These are phyloP conservation scores for Aleiodes leptofemur DNA, from an alignment of 2,888 invertebrate species.

Conservation along the genomic window DNA sequence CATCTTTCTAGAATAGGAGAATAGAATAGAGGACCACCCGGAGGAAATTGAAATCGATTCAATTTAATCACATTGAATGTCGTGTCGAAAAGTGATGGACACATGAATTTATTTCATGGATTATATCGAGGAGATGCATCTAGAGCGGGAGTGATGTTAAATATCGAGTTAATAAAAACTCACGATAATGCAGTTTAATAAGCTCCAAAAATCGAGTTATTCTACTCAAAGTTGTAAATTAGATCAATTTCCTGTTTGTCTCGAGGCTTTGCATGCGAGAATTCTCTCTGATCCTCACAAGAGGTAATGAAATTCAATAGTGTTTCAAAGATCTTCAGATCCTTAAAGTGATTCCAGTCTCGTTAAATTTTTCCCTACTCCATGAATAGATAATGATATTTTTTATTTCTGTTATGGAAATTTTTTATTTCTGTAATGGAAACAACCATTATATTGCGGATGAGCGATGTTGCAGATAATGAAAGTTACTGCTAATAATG, in stretches of 20 bases:
- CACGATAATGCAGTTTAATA: too few species aligned
- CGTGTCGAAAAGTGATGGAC: conserved; percentile 24
- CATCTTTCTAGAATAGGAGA: neutral
- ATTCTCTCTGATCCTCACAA: too few species aligned
- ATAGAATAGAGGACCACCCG: conserved; percentile 26
- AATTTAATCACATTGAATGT: conserved; percentile 43
- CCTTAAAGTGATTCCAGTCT: conserved; percentile 8
- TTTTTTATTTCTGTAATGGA: conserved; percentile 13
- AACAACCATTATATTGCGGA: neutral
- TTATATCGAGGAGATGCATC: conserved; percentile 3
- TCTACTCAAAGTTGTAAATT: too few species aligned
- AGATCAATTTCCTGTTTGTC: too few species aligned
- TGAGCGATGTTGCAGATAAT: neutral
- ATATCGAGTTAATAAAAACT: neutral
- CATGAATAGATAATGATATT: conserved; percentile 4
- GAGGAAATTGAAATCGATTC: conserved; percentile 71
- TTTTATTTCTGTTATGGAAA: conserved; percentile 13
- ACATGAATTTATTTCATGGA: neutral
- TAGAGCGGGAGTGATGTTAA: neutral
- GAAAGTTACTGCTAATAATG: neutral
- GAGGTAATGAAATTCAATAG: neutral
- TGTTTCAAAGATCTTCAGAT: neutral
- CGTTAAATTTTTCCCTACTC: conserved; percentile 5
- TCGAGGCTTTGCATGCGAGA: too few species aligned
- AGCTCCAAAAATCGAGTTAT: too few species aligned